Base-by-base conservation (phyloP, 2,797 vertebrate species). In the Tinamus major region DNA sequence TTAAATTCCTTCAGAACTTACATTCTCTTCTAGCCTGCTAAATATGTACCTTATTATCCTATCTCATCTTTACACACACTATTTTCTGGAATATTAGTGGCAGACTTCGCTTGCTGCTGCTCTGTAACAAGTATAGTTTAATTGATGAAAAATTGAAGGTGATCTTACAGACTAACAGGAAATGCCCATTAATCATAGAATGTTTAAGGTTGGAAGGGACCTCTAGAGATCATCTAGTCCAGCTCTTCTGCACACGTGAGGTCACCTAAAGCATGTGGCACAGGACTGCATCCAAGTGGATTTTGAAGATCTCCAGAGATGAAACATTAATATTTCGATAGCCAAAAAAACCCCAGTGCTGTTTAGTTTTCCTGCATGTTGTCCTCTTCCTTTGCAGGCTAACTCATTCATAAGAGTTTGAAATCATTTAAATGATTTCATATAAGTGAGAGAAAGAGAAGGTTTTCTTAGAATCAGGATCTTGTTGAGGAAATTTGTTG, bases 361-460 rank as follows among this genome's bases (percentile, higher is more conserved):
- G 56, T 86, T 79, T 64, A 11, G 48, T 31, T 76, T 71, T 61
- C 69, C 31, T 5, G 12, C 4, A 4, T 85, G 78, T 68, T 75
- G 23, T 92, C 95, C 81, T 95, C 55, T 87, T 78, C 17, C 58
- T 91, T 91, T 85, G 71, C 78, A 85, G 87, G 78, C 41, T 64
- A 71, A 33, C 2, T 87, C 77, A 82, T 61, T 89, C 84, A 70
- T 89, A 87, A 92, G 92, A 93, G 41, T 42, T 42, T 15, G 41
- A 42, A 42, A 79, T 67, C 15, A 37, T 49, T 74, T 71, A 46
- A 89, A 80, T 64, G 19, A 19, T 67, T 63, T 90, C 74, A 58
- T 58, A 78, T 92, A 68, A 89, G 90, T 41, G 48, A 24, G 19
- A 15, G 9, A 49, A 55, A 41, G 23, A 58, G 31, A 55, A 83